Evolutionary conservation across 2,888 invertebrate genomes (phyloP).

Genomic region (Himalopsyche kuldschensis): DNA sequence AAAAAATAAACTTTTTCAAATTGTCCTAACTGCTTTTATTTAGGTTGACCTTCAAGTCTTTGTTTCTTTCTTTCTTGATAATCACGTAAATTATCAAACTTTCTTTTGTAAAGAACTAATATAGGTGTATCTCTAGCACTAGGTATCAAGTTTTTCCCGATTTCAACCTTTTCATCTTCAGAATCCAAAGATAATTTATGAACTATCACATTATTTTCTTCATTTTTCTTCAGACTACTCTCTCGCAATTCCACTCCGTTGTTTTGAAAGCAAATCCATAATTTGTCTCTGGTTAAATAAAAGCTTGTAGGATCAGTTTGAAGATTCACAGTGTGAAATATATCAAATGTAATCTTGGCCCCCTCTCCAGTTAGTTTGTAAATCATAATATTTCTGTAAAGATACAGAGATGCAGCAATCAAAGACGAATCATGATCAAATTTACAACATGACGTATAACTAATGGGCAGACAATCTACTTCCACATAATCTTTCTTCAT

Average conservation of each 20-base stretch:
- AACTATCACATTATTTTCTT: background rate
- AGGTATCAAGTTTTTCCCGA: constrained; percentile 32
- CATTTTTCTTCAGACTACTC: constrained; percentile 44
- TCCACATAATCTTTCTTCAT: constrained; percentile 62
- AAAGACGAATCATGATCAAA: constrained; percentile 50
- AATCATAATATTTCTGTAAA: constrained; percentile 54
- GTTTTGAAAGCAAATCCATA: constrained; percentile 52
- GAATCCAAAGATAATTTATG: background rate
- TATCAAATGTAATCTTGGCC: constrained; percentile 44
- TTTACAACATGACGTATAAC: constrained; percentile 49
- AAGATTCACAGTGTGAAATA: constrained; percentile 50
- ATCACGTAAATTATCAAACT: constrained; percentile 78
- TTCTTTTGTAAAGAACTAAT: constrained; percentile 72
- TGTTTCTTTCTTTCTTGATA: constrained; percentile 76
- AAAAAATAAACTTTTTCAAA: no score
- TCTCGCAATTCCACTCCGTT: constrained; percentile 46
- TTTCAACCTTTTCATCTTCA: background rate
- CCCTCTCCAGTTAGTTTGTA: constrained; percentile 48
- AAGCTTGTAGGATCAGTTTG: constrained; percentile 53
- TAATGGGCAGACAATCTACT: constrained; percentile 58
- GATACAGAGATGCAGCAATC: constrained; percentile 58
- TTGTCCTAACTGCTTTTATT: background rate
- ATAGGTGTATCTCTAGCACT: constrained; percentile 47
- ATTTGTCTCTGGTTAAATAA: constrained; percentile 44
- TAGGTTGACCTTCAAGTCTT: constrained; percentile 58